Base-by-base conservation (phyloP, 1,140 invertebrate genomes). In the Kradibia gibbosae region DNA sequence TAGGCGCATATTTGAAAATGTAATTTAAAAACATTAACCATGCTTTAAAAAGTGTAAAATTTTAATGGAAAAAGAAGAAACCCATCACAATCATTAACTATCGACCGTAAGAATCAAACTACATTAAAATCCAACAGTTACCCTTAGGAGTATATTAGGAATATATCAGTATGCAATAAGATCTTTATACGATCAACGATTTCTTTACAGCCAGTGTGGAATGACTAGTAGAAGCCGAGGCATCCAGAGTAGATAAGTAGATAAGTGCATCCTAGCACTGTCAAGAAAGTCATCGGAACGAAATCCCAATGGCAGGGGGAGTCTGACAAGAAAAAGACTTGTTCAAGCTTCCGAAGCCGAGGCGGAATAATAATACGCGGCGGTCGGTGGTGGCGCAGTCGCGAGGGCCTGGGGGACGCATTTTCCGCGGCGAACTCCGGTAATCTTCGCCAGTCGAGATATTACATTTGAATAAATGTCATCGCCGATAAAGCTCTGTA, bases 401-500 rank as follows among this genome's bases (percentile, higher is more conserved):
- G 36, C 11, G n/a, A 20, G n/a, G 73, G 2, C 73, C 73, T 39
- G 34, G 83, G 90, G 90, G 90, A 91, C 88, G 85, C 88, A 90
- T 91, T 91, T 88, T 81, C 88, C 80, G 84, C 80, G 82, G 83
- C 84, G 86, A 84, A 88, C 79, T 84, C 82, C 81, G 22, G 45
- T 89, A 91, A 91, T 91, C 89, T 91, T 91, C 89, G 84, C 85
- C 86, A 88, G 86, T 87, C 89, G 86, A 90, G 89, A 90, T 90
- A 90, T 91, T 90, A 90, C 90, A 91, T 91, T 91, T 91, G 90
- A 91, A 91, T 91, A 91, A 91, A 90, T 87, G 89, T 90, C 88
- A 87, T 42, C 73, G 79, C 85, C 88, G 89, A 90, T 90, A 90
- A 89, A 86, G 82, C 84, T 83, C 82, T 80, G 48, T 25, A 17